Evolutionary conservation across 2,888 invertebrate genomes (phyloP).

Genomic region (Odontocolon sp.): DNA sequence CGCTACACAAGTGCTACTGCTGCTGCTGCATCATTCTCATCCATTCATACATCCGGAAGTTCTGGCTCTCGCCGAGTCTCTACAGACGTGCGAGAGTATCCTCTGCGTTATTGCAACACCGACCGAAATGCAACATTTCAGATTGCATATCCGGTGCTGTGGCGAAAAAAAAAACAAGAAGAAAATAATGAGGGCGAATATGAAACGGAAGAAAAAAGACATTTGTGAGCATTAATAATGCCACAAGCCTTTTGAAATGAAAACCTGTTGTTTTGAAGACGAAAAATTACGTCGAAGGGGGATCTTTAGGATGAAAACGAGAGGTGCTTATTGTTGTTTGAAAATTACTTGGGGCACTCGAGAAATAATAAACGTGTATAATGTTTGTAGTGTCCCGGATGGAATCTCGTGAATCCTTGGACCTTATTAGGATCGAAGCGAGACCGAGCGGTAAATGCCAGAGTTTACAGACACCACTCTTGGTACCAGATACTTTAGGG

Average conservation of each 20-base stretch:
- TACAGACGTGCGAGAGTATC: not conserved
- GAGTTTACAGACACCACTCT: constrained; percentile 3
- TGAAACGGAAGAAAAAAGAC: no score
- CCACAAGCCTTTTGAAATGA: not conserved
- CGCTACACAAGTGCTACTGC: not conserved
- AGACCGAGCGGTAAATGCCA: not conserved
- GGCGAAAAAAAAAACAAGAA: not conserved
- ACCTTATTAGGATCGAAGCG: not conserved
- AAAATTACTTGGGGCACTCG: not conserved
- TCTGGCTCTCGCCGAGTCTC: not conserved
- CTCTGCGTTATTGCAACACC: constrained; percentile 7
- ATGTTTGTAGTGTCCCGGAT: not conserved
- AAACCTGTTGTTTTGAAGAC: not conserved
- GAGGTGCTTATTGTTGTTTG: not conserved
- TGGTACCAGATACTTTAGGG: not conserved
- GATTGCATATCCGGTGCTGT: not conserved
- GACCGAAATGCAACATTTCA: not conserved
- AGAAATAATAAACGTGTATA: not conserved
- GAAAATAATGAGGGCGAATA: not conserved
- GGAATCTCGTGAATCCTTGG: not conserved
- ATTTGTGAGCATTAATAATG: not conserved
- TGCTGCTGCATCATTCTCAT: constrained; percentile 7
- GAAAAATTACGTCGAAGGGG: not conserved
- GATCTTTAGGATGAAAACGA: not conserved
- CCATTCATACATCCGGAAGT: not conserved